Percentiles rank a stretch among this genome's conserved stretches.
phyloP scores from a whole-genome alignment of 2,888 invertebrate species.

The Carterocephalus palaemon region DNA sequence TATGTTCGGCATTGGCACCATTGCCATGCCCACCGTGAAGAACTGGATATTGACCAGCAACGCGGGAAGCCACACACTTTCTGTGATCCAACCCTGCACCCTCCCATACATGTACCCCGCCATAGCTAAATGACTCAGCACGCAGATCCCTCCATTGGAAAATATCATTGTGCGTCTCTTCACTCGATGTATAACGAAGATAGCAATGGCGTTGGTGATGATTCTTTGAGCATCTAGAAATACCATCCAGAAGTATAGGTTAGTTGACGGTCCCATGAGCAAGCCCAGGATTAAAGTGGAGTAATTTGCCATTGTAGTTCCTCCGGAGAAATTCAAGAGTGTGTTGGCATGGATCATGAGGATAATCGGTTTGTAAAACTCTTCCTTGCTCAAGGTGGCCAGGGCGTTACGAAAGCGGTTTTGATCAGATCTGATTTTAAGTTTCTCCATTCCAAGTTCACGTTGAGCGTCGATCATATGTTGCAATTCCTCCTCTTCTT shows the following conservation, averaged over 20 bases:
- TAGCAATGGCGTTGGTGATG: conserved; percentile 76
- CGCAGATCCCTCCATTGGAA: conserved; percentile 77
- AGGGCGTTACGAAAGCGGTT: conserved; percentile 26
- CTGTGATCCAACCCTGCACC: conserved; percentile 37
- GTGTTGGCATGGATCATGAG: conserved; percentile 79
- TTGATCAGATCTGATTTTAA: conserved; percentile 22
- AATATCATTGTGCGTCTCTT: conserved; percentile 80
- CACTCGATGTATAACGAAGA: conserved; percentile 78
- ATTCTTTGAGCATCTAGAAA: conserved; percentile 81
- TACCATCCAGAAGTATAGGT: conserved; percentile 81
- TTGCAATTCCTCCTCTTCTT: conserved; percentile 58
- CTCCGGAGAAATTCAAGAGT: conserved; percentile 81
- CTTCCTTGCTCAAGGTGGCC: conserved; percentile 28
- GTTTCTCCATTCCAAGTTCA: conserved; percentile 34
- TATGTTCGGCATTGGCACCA: conserved; percentile 82
- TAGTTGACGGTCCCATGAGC: conserved; percentile 74
- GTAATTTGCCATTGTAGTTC: conserved; percentile 82
- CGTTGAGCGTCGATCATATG: conserved; percentile 51
- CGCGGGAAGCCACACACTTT: conserved; percentile 62
- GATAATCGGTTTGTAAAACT: conserved; percentile 76
- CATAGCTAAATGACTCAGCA: conserved; percentile 71
- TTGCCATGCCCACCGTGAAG: conserved; percentile 74
- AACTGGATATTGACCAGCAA: conserved; percentile 73
- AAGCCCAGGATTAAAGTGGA: conserved; percentile 79
- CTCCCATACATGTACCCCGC: conserved; percentile 72